phyloP scores from a whole-genome alignment of 2,113 vertebrate species.

The Galeopterus variegatus region DNA sequence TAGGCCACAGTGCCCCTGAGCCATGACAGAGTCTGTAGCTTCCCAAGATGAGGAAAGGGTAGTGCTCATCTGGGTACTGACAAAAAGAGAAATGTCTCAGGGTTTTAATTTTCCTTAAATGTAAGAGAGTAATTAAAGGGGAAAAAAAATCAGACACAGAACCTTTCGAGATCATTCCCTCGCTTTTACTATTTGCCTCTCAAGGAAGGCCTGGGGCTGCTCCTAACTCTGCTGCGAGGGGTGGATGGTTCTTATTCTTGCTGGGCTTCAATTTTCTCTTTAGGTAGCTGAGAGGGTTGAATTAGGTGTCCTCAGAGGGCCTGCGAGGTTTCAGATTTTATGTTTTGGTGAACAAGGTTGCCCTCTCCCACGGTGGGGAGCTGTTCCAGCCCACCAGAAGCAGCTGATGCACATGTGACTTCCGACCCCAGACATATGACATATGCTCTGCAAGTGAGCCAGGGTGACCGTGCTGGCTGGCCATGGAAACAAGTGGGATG shows the following conservation, averaged over 20 bases:
- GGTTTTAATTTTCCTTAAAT: neutral
- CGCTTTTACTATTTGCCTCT: neutral
- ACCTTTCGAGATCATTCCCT: neutral
- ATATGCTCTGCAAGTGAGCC: too few relatives aligned
- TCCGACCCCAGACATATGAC: neutral
- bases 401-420: accelerated
- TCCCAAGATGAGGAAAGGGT: accelerated
- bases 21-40: accelerated
- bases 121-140: neutral
- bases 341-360: neutral
- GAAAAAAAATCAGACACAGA: too few relatives aligned
- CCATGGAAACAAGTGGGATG: neutral
- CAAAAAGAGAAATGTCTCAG: neutral
- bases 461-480: too few relatives aligned
- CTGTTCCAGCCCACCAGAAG: neutral
- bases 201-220: neutral
- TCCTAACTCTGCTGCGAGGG: neutral
- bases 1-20: accelerated
- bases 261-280: neutral
- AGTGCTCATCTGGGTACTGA: too few relatives aligned
- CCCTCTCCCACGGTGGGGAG: neutral
- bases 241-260: neutral
- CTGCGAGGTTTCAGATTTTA: neutral
- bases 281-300: accelerated
- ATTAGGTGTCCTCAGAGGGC: too few relatives aligned